These are phyloP conservation scores for Trididemnum nubilum DNA, from an alignment of 23 tunicate species.

Conservation along the genomic window DNA sequence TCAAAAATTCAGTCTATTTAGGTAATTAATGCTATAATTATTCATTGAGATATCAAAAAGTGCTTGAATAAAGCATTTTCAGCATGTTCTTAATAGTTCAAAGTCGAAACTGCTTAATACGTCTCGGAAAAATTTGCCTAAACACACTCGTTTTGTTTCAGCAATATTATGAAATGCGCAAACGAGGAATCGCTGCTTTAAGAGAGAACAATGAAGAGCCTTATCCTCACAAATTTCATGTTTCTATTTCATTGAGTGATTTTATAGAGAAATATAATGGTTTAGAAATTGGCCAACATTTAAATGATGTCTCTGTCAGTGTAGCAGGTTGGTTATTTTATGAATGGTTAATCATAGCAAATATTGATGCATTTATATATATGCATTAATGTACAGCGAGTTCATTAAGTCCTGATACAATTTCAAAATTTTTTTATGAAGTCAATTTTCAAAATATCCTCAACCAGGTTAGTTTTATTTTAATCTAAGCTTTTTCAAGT, in stretches of 20 bases:
- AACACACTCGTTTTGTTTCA: conserved; percentile 1
- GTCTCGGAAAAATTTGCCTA: too few relatives aligned
- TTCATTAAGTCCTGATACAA: not conserved
- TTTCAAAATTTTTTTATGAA: too few relatives aligned
- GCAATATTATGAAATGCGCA: conserved; percentile 94
- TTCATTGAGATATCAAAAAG: too few relatives aligned
- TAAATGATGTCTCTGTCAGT: conserved; percentile 43
- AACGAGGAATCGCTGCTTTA: conserved; percentile 55
- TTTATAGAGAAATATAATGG: conserved; percentile 63
- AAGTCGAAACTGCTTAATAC: too few relatives aligned
- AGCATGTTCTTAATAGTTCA: too few relatives aligned
- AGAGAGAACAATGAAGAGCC: conserved; percentile 66
- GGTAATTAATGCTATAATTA: too few relatives aligned
- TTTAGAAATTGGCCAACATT: conserved; percentile 63
- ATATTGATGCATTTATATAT: too few relatives aligned
- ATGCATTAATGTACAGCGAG: not conserved
- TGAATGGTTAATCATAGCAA: not conserved
- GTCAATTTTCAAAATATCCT: too few relatives aligned
- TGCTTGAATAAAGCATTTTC: too few relatives aligned
- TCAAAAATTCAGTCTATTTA: too few relatives aligned
- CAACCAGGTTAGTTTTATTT: not conserved
- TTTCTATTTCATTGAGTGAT: conserved; percentile 58
- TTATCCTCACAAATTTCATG: conserved; percentile 98
- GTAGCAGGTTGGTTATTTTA: conserved; percentile 57
- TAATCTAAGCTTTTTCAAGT: not conserved